Percentiles rank a stretch among this genome's conserved stretches.
Evolutionary conservation across 92 coral and sea anemone genomes (phyloP).

Genomic region (Phymanthus crucifer): DNA sequence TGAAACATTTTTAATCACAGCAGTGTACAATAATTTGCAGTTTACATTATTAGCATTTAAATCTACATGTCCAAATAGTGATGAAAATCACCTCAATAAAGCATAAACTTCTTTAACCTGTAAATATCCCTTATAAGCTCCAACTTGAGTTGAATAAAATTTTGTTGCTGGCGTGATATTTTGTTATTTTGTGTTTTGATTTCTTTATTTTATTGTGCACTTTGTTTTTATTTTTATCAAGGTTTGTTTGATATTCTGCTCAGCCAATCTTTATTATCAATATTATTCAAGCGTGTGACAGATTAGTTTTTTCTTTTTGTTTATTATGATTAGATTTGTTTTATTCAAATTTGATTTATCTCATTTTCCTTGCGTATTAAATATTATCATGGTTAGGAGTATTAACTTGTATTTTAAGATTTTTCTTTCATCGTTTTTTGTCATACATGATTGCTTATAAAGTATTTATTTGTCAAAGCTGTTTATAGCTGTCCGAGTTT

Average conservation of each 20-base stretch:
- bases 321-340: slow-evolving; percentile 7
- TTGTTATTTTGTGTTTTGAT: slow-evolving; percentile 24
- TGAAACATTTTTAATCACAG: no score
- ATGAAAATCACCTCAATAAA: neutral
- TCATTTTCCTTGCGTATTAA: neutral
- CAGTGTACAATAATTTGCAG: no score
- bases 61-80: no score
- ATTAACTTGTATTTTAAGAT: neutral
- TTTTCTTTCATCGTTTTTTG: neutral
- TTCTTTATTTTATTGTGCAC: neutral
- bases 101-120: slow-evolving; percentile 7
- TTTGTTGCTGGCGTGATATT: slow-evolving; percentile 9
- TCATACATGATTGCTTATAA: no score
- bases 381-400: no score
- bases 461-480: no score
- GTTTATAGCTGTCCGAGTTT: no score
- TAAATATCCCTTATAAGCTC: slow-evolving; percentile 22
- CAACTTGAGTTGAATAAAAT: slow-evolving; percentile 25
- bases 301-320: slow-evolving; percentile 20
- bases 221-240: neutral
- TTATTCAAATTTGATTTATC: neutral
- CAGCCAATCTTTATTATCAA: slow-evolving; percentile 32
- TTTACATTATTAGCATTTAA: no score
- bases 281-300: slow-evolving; percentile 29
- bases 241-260: neutral